phyloP scores from a whole-genome alignment of 2,113 vertebrate species.

The Microtus pennsylvanicus region DNA sequence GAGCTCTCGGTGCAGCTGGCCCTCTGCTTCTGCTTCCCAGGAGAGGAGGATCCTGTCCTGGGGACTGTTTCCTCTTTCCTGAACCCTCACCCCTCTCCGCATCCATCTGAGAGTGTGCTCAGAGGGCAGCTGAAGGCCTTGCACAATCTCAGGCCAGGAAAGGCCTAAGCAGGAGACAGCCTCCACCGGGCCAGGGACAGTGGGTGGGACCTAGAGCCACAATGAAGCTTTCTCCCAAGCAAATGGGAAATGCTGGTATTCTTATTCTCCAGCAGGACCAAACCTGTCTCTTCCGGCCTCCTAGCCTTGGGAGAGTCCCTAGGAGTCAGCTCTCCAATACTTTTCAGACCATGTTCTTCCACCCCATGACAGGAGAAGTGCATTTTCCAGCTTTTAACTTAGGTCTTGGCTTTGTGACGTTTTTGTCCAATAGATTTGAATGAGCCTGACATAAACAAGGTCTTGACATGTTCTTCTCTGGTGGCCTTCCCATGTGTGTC shows the following conservation, averaged over 20 bases:
- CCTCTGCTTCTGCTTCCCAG: neutral
- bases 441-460: neutral
- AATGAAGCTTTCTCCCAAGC: neutral
- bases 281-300: neutral
- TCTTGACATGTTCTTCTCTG: neutral
- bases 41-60: neutral
- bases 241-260: neutral
- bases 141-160: conserved; percentile 59
- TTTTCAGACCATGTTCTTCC: neutral
- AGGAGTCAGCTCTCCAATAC: neutral
- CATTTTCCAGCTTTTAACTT: neutral
- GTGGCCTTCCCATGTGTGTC: neutral
- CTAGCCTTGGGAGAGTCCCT: neutral
- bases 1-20: neutral
- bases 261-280: neutral
- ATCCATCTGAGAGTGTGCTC: neutral
- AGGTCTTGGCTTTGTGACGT: neutral
- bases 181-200: neutral
- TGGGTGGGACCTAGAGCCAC: neutral
- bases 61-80: conserved; percentile 68
- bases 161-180: neutral
- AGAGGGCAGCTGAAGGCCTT: conserved; percentile 66
- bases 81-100: conserved; percentile 7
- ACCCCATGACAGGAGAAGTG: neutral
- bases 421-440: neutral